These are phyloP conservation scores for Brevimyrus niger DNA, from an alignment of 2,113 vertebrate species.

Conservation along the genomic window DNA sequence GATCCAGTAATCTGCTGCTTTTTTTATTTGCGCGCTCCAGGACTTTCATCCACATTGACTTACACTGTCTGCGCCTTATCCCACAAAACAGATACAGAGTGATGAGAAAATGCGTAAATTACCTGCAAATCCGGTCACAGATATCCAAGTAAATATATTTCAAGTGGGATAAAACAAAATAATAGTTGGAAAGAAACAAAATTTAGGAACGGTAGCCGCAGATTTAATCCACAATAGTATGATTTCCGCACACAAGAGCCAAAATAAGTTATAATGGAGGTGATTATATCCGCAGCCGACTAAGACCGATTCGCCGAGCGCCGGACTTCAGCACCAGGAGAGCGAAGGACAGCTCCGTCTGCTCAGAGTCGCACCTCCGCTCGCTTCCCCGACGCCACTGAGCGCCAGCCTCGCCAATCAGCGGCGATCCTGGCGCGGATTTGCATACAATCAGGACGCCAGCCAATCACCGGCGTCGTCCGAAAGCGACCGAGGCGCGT, in stretches of 20 bases:
- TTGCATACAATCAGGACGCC: constrained; percentile 24
- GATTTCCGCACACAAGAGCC: not conserved
- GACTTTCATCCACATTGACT: not conserved
- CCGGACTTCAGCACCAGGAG: constrained; percentile 24
- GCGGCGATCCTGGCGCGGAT: constrained; percentile 11
- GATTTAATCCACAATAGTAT: constrained; percentile 10
- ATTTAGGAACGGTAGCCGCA: constrained; percentile 1
- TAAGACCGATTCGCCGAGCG: not conserved
- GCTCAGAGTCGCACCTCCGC: constrained; percentile 14
- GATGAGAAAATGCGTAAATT: constrained; percentile 9
- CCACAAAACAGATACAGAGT: not conserved
- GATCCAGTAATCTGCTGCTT: not conserved
- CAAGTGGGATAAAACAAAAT: not conserved
- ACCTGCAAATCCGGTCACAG: constrained; percentile 20
- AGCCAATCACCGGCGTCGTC: constrained; percentile 15
- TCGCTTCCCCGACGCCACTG: constrained; percentile 11
- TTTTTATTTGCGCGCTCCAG: not conserved
- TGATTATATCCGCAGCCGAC: not conserved
- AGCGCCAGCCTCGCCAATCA: constrained; percentile 13
- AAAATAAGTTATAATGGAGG: not conserved
- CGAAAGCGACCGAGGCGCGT: constrained; percentile 10
- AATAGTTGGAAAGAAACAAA: not conserved
- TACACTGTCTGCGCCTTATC: not conserved
- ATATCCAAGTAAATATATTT: constrained; percentile 18
- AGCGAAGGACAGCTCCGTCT: constrained; percentile 18